Evolutionary conservation across 2,113 vertebrate genomes (phyloP).

Genomic region (Psittacara wagleri): DNA sequence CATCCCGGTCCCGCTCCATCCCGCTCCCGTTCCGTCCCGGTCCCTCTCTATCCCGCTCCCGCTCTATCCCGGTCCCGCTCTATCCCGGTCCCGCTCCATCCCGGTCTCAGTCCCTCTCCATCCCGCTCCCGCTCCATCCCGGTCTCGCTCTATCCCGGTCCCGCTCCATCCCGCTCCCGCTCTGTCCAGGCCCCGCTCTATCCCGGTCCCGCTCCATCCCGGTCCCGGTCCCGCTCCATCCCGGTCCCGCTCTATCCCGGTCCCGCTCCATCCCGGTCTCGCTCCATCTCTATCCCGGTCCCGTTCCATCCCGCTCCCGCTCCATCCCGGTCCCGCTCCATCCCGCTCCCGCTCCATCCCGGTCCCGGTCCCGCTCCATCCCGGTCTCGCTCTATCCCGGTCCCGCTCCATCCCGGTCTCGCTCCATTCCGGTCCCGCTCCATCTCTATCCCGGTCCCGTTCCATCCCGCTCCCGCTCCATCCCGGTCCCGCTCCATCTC

Average conservation of each 20-base stretch:
- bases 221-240: too few species aligned
- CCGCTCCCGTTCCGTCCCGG: too few species aligned
- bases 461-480: fast-evolving
- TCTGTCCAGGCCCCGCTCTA: fast-evolving
- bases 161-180: fast-evolving
- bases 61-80: too few species aligned
- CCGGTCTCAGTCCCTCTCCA: too few species aligned
- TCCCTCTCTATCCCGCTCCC: too few species aligned
- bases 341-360: fast-evolving
- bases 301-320: fast-evolving
- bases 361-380: fast-evolving
- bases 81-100: too few species aligned
- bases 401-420: fast-evolving
- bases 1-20: too few species aligned
- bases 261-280: too few species aligned
- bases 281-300: fast-evolving
- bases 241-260: too few species aligned
- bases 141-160: fast-evolving
- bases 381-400: fast-evolving
- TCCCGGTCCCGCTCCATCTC: too few species aligned
- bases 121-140: fast-evolving
- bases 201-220: too few species aligned
- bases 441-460: fast-evolving
- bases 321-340: fast-evolving
- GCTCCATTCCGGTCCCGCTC: too few species aligned